A percentile compares a stretch with the other conserved stretches of the same genome.
Conservation (phyloP, 23 tunicate species). For the Phallusia fumigata region DNA sequence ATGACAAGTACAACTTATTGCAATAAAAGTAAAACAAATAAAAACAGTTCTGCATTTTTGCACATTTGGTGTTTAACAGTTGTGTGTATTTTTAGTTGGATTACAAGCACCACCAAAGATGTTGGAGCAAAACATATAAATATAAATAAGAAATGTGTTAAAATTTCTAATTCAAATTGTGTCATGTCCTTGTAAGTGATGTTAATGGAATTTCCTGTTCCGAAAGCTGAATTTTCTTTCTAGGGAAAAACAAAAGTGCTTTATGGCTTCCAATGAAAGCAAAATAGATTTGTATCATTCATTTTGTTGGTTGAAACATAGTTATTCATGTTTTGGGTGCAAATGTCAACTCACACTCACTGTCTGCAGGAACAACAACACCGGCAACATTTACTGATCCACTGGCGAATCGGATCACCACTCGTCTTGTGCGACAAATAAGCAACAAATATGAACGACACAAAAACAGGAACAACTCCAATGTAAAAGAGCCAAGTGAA, state of each 20-base stretch:
- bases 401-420: slow-evolving; percentile 22
- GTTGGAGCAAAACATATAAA: no score
- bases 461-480: slow-evolving; percentile 67
- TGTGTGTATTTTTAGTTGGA: no score
- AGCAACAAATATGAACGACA: slow-evolving; percentile 61
- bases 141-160: neutral
- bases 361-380: slow-evolving; percentile 32
- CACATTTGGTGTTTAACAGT: no score
- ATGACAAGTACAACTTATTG: no score
- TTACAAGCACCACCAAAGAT: no score
- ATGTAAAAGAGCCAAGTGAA: slow-evolving; percentile 78
- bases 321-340: no score
- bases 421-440: slow-evolving; percentile 25
- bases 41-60: neutral
- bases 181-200: neutral
- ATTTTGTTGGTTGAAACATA: no score
- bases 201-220: slow-evolving; percentile 52
- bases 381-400: slow-evolving; percentile 7
- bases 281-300: no score
- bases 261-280: no score
- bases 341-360: neutral
- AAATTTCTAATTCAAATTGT: neutral
- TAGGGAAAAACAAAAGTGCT: neutral
- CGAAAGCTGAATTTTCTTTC: slow-evolving; percentile 1
- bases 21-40: no score